phyloP scores from a whole-genome alignment of 2,113 vertebrate species.

The Ammodytes marinus region DNA sequence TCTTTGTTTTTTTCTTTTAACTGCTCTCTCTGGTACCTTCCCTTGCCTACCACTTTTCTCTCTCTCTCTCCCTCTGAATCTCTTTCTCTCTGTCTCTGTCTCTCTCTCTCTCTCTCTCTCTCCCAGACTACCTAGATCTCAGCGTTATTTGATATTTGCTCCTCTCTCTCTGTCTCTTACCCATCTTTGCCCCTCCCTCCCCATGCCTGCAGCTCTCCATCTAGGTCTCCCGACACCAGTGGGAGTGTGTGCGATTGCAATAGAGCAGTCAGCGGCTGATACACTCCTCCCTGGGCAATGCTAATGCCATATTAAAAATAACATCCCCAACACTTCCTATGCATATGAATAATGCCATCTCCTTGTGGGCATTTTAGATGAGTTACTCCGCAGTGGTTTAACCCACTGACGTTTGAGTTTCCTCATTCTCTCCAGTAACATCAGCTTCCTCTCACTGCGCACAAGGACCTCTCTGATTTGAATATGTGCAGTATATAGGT shows the following conservation, averaged over 20 bases:
- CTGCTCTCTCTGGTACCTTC: slow-evolving; percentile 62
- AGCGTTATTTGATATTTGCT: slow-evolving; percentile 61
- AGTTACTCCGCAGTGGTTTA: slow-evolving; percentile 74
- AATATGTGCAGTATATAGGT: slow-evolving; percentile 7
- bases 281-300: slow-evolving; percentile 81
- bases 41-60: slow-evolving; percentile 32
- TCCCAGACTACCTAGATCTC: slow-evolving; percentile 46
- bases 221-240: slow-evolving; percentile 77
- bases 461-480: slow-evolving; percentile 39
- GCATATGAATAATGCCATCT: slow-evolving; percentile 81
- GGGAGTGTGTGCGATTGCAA: slow-evolving; percentile 74
- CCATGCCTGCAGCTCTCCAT: slow-evolving; percentile 73
- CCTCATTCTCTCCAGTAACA: slow-evolving; percentile 34
- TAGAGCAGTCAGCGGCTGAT: slow-evolving; percentile 78
- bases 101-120: slow-evolving; percentile 23
- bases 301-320: slow-evolving; percentile 85
- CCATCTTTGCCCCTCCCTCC: slow-evolving; percentile 49
- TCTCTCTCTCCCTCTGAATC: background rate
- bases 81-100: background rate
- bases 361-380: slow-evolving; percentile 82
- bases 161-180: slow-evolving; percentile 44
- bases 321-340: slow-evolving; percentile 81
- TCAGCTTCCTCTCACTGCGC: too few species aligned
- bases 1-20: slow-evolving; percentile 48
- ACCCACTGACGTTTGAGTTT: slow-evolving; percentile 73